Percentiles rank a stretch among this genome's conserved stretches.
These are phyloP conservation scores for Drosophila ercepeae DNA, from an alignment of 1,140 invertebrate species.

Conservation along the genomic window DNA sequence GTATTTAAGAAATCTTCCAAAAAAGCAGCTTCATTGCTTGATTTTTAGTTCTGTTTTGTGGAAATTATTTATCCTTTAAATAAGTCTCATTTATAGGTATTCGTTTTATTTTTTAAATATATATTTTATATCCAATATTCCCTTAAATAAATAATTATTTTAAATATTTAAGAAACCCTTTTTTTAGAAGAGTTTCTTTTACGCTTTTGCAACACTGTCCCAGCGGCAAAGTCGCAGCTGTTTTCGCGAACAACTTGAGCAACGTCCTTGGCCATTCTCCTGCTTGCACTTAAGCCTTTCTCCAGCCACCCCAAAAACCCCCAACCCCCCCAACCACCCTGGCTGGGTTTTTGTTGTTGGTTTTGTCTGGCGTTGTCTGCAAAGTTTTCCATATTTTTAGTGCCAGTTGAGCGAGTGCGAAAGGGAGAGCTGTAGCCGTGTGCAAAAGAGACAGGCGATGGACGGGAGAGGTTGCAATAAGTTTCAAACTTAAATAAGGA, in stretches of 20 bases:
- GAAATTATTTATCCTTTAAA: too few relatives aligned
- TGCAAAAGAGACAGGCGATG: slow-evolving; percentile 6
- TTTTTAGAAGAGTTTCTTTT: not conserved
- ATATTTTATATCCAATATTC: too few relatives aligned
- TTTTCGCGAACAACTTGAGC: slow-evolving; percentile 78
- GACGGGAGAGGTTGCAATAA: slow-evolving; percentile 72
- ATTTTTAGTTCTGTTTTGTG: too few relatives aligned
- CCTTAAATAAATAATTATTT: not conserved
- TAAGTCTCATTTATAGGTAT: too few relatives aligned
- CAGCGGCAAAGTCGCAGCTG: slow-evolving; percentile 47
- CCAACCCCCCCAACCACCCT: not conserved
- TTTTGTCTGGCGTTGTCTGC: slow-evolving; percentile 73
- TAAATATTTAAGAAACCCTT: not conserved
- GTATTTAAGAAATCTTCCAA: too few relatives aligned
- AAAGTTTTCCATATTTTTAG: slow-evolving; percentile 83
- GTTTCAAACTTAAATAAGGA: slow-evolving; percentile 83
- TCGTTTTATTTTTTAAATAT: too few relatives aligned
- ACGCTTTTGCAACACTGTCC: slow-evolving; percentile 5
- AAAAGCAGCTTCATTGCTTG: too few relatives aligned
- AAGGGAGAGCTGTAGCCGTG: slow-evolving; percentile 1
- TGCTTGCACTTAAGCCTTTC: slow-evolving; percentile 67
- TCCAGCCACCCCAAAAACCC: slow-evolving; percentile 9
- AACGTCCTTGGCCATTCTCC: slow-evolving; percentile 73
- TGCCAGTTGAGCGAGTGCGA: slow-evolving; percentile 39
- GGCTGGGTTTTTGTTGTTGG: slow-evolving; percentile 30